Evolutionary conservation across 2,113 vertebrate genomes (phyloP).

Genomic region (Ceyx margarethae): DNA sequence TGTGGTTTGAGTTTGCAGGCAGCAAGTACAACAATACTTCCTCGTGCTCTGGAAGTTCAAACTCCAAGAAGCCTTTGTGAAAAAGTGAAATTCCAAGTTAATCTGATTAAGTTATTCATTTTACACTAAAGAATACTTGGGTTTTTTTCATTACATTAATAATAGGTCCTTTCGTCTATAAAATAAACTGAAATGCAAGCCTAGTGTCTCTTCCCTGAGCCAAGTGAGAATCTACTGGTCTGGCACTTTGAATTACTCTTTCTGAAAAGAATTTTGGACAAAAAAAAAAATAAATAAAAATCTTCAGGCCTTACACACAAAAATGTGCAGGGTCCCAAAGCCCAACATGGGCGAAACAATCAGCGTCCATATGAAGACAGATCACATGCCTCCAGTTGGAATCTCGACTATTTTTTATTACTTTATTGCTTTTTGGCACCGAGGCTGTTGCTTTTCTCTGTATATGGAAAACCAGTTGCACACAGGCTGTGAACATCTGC

Average conservation of each 20-base stretch:
- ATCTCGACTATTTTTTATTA: neutral
- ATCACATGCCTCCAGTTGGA: neutral
- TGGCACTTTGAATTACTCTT: neutral
- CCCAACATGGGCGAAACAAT: neutral
- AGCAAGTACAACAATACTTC: neutral
- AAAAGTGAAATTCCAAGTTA: slow-evolving; percentile 23
- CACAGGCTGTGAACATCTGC: slow-evolving; percentile 25
- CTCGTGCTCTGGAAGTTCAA: neutral
- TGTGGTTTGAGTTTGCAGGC: neutral
- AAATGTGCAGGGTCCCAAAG: neutral
- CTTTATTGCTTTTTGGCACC: neutral
- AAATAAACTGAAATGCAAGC: neutral
- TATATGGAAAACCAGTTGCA: slow-evolving; percentile 6
- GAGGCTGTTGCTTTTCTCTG: neutral
- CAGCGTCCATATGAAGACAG: neutral
- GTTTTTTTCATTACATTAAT: neutral
- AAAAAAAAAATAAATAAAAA: neutral
- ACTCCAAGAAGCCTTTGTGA: slow-evolving; percentile 26
- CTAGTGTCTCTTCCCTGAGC: neutral
- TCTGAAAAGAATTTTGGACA: neutral
- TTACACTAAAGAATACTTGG: neutral
- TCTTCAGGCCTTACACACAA: neutral
- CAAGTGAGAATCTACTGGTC: neutral
- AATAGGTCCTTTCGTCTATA: neutral
- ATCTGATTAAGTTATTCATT: slow-evolving; percentile 31